A percentile compares a stretch with the other conserved stretches of the same genome.
Evolutionary conservation across 2,888 invertebrate species (phyloP).

Genomic region (Pelosia muscerda): DNA sequence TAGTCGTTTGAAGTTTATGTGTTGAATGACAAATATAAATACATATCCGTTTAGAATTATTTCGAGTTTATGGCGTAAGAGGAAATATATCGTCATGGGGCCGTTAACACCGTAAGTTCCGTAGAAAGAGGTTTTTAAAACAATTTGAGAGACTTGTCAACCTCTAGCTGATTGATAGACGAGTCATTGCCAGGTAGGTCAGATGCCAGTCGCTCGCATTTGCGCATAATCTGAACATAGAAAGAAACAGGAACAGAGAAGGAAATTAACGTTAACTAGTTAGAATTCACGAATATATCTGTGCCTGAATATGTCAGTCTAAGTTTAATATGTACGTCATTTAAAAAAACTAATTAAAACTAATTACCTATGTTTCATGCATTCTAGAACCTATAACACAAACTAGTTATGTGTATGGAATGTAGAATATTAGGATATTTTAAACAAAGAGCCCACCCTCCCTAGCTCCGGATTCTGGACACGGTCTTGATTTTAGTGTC

Average conservation of each 20-base stretch:
- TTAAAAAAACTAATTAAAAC: too few relatives aligned
- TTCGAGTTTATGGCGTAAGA: conserved; percentile 15
- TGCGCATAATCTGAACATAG: neutral
- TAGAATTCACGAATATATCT: too few relatives aligned
- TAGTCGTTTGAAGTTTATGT: conserved; percentile 16
- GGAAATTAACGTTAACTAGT: too few relatives aligned
- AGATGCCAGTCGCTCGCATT: too few relatives aligned
- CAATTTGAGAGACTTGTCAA: neutral
- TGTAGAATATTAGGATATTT: too few relatives aligned
- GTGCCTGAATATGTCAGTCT: too few relatives aligned
- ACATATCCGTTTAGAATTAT: conserved; percentile 17
- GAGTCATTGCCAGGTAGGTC: neutral
- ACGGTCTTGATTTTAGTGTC: neutral
- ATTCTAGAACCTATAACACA: too few relatives aligned
- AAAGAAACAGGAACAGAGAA: neutral
- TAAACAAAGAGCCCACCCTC: too few relatives aligned
- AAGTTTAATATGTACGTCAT: too few relatives aligned
- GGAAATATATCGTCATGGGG: conserved; percentile 8
- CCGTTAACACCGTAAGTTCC: conserved; percentile 9
- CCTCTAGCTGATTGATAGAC: neutral
- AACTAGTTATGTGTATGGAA: too few relatives aligned
- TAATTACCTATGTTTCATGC: too few relatives aligned
- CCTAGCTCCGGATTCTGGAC: neutral
- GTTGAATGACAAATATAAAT: conserved; percentile 20
- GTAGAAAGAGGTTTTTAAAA: neutral